Evolutionary conservation across 2,797 vertebrate species (phyloP).

Genomic region (Poecilia velifera): DNA sequence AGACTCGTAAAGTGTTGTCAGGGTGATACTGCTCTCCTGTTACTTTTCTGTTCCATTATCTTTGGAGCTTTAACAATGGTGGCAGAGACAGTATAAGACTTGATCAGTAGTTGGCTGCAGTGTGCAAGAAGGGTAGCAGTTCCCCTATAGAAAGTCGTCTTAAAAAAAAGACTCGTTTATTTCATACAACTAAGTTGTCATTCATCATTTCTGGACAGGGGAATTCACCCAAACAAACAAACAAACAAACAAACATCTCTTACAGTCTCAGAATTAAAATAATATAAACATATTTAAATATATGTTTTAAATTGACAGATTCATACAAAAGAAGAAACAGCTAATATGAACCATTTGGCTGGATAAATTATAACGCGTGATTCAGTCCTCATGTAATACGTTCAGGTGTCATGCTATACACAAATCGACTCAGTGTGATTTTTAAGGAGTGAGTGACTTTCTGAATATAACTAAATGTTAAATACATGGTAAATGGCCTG

Average conservation of each 20-base stretch:
- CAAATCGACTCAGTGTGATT: neutral
- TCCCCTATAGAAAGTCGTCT: slow-evolving; percentile 49
- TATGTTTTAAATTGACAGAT: slow-evolving; percentile 15
- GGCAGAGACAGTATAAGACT: slow-evolving; percentile 54
- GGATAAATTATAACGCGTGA: slow-evolving; percentile 5
- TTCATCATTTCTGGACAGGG: neutral
- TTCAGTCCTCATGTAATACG: neutral
- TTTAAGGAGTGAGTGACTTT: neutral
- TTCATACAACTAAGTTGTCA: no score
- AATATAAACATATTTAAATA: slow-evolving; percentile 17
- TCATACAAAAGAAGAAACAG: slow-evolving; percentile 12
- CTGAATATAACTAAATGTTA: neutral
- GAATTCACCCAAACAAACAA: slow-evolving; percentile 11
- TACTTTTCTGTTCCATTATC: slow-evolving; percentile 80
- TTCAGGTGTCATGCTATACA: neutral
- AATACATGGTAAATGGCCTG: no score
- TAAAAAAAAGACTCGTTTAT: slow-evolving; percentile 17
- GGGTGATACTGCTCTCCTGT: slow-evolving; percentile 73
- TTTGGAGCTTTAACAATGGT: slow-evolving; percentile 70
- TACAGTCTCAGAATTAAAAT: neutral
- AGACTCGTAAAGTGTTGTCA: slow-evolving; percentile 70
- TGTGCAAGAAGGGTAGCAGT: slow-evolving; percentile 29
- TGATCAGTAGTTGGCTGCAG: slow-evolving; percentile 59
- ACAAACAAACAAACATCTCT: neutral
- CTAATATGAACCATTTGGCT: slow-evolving; percentile 27